Conservation (phyloP, 1,140 invertebrate genomes). For the Ostrea edulis region DNA sequence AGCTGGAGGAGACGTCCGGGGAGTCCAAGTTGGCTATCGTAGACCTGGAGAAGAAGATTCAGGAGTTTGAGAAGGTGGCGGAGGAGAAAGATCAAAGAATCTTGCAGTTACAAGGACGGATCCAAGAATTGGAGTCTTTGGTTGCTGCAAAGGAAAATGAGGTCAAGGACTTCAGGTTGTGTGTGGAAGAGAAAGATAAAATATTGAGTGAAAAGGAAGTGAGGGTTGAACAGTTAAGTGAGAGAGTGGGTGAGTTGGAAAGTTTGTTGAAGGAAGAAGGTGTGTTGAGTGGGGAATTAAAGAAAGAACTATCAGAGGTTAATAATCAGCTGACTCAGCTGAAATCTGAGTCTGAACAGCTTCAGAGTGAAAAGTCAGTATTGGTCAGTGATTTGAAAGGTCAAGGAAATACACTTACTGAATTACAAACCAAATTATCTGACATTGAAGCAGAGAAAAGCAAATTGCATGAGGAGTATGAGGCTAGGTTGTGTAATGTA, state of each 20-base stretch:
- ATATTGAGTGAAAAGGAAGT: conserved; percentile 43
- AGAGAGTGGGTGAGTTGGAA: conserved; percentile 39
- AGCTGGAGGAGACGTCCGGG: conserved; percentile 67
- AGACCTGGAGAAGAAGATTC: conserved; percentile 68
- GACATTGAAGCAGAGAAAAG: conserved; percentile 34
- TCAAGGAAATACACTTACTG: neutral
- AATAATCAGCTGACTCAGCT: neutral
- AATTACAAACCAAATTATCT: conserved; percentile 24
- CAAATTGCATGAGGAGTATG: conserved; percentile 32
- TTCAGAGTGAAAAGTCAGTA: conserved; percentile 47
- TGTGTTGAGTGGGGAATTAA: neutral
- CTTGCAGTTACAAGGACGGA: conserved; percentile 19
- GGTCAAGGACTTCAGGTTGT: neutral
- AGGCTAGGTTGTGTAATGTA: neutral
- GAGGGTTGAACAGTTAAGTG: conserved; percentile 41
- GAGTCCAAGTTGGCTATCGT: conserved; percentile 64
- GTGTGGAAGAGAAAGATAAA: conserved; percentile 52
- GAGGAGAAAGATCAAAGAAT: conserved; percentile 43
- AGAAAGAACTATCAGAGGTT: conserved; percentile 17
- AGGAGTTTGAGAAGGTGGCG: conserved; percentile 58
- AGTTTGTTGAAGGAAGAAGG: conserved; percentile 50
- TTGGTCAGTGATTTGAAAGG: neutral
- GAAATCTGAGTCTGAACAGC: conserved; percentile 40
- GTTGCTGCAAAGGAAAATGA: conserved; percentile 35
- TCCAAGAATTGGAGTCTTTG: conserved; percentile 19